Evolutionary conservation across 2,888 invertebrate species (phyloP), one percentile per base, ranked within the genome.

Genomic region (Acanthacorydalis orientalis): DNA sequence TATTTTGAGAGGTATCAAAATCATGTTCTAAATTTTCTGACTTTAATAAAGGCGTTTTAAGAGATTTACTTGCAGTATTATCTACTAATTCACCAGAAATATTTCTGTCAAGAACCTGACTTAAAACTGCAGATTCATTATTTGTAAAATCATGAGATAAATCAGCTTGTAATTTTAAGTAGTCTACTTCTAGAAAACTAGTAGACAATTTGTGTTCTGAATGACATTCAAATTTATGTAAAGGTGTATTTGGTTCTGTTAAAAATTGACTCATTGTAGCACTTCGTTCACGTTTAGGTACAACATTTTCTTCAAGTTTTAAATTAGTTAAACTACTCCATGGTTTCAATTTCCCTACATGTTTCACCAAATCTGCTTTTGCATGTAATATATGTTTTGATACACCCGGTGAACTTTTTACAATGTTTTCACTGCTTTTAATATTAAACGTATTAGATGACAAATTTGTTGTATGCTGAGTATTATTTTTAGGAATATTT

Each of bases 251-350:
- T 38, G 67, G 65, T 38, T 60, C 64, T 7, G 63, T 63, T 49
- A 57, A 60, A 51, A 60, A 59, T 50, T 59, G 57, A 34, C 54
- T 57, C 48, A 59, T 52, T 15, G 59, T 60, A 49, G 55, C 53
- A 44, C 57, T 54, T 31, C 59, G 53, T 16, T 50, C 48, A 37
- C 57, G 49, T 46, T 46, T 43, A 50, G 53, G 50, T 43, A 51
- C 52, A 50, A 54, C 52, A 46, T 48, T 52, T 46, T 40, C 51
- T 41, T 57, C 56, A 37, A 54, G 51, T 48, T 55, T 55, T 51
- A 68, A 53, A 56, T 61, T 60, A 8, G 68, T 68, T 54, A 67
- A 60, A 52, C 69, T 69, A 49, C 59, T 57, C 65, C 68, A 70
- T 31, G 63, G 59, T 52, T 65, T 63, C 32, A 66, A 54, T 52